These are phyloP conservation scores for Lontra canadensis DNA, from an alignment of 2,113 vertebrate genomes.

Conservation along the genomic window DNA sequence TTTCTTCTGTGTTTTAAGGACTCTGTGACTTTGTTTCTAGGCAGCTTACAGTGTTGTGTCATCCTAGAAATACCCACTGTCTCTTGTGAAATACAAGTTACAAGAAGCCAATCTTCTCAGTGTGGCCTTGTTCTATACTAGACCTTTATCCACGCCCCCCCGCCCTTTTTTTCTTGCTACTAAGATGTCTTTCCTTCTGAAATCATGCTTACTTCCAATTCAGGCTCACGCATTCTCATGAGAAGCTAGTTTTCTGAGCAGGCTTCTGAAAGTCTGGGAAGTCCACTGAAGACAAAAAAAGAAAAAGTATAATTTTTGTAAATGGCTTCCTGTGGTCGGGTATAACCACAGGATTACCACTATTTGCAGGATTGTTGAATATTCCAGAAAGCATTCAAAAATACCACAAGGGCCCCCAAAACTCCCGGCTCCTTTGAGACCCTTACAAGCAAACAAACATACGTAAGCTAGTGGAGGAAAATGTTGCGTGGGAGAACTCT, in stretches of 20 bases:
- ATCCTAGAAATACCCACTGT: background rate
- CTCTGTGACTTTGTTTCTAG: background rate
- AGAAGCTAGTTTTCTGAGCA: background rate
- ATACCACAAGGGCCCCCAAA: background rate
- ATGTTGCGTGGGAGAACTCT: background rate
- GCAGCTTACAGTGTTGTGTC: background rate
- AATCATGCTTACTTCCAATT: background rate
- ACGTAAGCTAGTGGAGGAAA: background rate
- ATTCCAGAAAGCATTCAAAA: background rate
- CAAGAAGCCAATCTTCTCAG: background rate
- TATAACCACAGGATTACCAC: background rate
- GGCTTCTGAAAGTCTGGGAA: background rate
- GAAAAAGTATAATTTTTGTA: background rate
- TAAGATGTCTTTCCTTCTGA: background rate
- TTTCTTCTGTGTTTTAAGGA: background rate
- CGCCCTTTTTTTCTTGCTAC: background rate
- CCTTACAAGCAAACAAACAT: background rate
- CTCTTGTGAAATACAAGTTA: background rate
- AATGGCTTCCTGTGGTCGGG: background rate
- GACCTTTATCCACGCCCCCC: background rate
- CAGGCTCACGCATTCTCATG: background rate
- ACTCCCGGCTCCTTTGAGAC: background rate
- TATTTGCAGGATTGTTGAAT: background rate
- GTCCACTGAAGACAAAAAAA: background rate
- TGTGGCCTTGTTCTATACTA: background rate